phyloP scores from a whole-genome alignment of 1,140 invertebrate species.

The Manduca sexta region DNA sequence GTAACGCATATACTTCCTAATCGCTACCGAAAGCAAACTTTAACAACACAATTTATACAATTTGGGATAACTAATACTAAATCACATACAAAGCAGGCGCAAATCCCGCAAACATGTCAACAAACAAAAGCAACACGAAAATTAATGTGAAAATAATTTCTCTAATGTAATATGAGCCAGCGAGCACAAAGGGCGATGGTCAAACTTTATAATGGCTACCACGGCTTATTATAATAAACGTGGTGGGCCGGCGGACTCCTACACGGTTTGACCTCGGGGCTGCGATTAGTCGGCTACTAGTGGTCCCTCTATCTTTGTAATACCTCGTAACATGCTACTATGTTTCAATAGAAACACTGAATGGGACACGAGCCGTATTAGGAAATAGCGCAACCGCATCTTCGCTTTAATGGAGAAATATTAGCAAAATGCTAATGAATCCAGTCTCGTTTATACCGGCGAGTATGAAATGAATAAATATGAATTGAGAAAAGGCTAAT shows the following conservation, averaged over 20 bases:
- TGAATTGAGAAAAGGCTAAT: too few relatives aligned
- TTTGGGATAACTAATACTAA: too few relatives aligned
- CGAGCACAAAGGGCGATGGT: conserved; percentile 43
- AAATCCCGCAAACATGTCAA: conserved; percentile 3
- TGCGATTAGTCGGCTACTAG: conserved; percentile 61
- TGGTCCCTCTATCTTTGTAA: conserved; percentile 23
- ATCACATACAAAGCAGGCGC: too few relatives aligned
- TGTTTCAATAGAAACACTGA: conserved; percentile 18
- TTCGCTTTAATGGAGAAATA: background rate
- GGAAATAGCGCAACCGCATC: background rate
- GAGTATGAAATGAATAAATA: too few relatives aligned
- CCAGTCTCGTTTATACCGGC: too few relatives aligned
- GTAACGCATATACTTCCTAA: too few relatives aligned
- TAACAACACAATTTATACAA: too few relatives aligned
- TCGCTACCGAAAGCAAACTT: too few relatives aligned
- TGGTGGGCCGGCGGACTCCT: conserved; percentile 42
- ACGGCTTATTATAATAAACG: conserved; percentile 64
- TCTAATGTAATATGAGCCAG: conserved; percentile 22
- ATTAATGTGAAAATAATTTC: conserved; percentile 44
- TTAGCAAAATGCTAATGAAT: too few relatives aligned
- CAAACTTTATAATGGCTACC: conserved; percentile 47
- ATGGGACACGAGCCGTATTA: conserved; percentile 1
- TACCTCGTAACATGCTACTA: conserved; percentile 27
- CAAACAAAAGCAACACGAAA: conserved; percentile 14
- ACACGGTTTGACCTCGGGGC: conserved; percentile 59